Evolutionary conservation across 2,797 vertebrate genomes (phyloP).

Genomic region (Bovichtus variegatus): DNA sequence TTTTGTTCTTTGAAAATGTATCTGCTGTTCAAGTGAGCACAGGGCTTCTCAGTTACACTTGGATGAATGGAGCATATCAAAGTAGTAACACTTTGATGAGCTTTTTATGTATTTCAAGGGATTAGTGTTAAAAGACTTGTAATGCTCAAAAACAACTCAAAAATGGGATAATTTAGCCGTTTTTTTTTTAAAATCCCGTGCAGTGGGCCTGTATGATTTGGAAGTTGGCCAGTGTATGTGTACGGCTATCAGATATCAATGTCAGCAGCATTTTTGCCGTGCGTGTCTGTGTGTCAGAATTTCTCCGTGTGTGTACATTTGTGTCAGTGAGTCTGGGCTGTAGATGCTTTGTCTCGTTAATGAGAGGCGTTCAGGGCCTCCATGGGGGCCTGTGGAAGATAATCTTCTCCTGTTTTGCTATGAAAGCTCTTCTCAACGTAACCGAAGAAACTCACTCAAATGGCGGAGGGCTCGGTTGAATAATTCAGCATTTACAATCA

Average conservation of each 20-base stretch:
- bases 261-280: conserved; percentile 59
- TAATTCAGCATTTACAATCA: conserved; percentile 90
- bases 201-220: conserved; percentile 44
- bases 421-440: conserved; percentile 89
- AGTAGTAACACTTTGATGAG: conserved; percentile 60
- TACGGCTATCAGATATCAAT: conserved; percentile 58
- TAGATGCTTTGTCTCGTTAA: conserved; percentile 81
- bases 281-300: conserved; percentile 52
- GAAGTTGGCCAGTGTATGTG: conserved; percentile 44
- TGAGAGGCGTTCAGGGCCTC: conserved; percentile 79
- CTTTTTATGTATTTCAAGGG: conserved; percentile 58
- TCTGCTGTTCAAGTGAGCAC: conserved; percentile 61
- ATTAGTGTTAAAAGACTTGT: conserved; percentile 61
- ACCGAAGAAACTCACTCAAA: conserved; percentile 88
- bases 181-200: conserved; percentile 51
- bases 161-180: conserved; percentile 52
- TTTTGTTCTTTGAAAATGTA: conserved; percentile 59
- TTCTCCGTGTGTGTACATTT: conserved; percentile 45
- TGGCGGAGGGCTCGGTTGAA: conserved; percentile 82
- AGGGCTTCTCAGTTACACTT: conserved; percentile 56
- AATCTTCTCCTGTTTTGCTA: conserved; percentile 88
- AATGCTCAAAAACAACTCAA: conserved; percentile 49
- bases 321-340: conserved; percentile 68
- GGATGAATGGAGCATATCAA: conserved; percentile 61
- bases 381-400: conserved; percentile 82